Conservation (phyloP, 2,888 invertebrate species). For the Sycophila texana region DNA sequence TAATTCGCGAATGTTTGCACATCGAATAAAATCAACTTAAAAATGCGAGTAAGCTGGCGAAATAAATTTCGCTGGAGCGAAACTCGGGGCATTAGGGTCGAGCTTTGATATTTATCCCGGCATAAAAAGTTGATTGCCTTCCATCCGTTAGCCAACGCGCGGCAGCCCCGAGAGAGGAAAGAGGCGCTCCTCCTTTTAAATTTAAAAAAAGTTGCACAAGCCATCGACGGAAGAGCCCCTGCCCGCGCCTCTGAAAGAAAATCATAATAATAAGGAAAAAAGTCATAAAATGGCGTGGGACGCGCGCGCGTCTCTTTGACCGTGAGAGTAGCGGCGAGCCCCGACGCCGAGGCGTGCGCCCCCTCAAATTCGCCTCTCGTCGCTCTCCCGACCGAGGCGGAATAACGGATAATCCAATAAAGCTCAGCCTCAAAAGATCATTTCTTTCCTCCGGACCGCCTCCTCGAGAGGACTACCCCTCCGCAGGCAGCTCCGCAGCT, state of each 20-base stretch:
- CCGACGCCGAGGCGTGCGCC: not conserved
- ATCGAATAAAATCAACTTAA: too few relatives aligned
- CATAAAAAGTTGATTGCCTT: not conserved
- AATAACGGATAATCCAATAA: conserved; percentile 44
- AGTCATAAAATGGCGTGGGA: not conserved
- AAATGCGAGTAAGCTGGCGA: too few relatives aligned
- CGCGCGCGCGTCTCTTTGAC: conserved; percentile 5
- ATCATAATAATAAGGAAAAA: conserved; percentile 1
- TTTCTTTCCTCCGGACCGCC: conserved; percentile 10
- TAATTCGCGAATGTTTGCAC: too few relatives aligned
- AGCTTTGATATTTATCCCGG: conserved; percentile 3
- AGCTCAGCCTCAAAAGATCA: conserved; percentile 28
- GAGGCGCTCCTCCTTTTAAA: too few relatives aligned
- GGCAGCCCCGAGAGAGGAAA: too few relatives aligned
- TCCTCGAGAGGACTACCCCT: not conserved
- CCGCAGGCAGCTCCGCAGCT: not conserved
- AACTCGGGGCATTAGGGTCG: too few relatives aligned
- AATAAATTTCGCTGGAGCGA: too few relatives aligned
- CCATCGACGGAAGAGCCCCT: not conserved
- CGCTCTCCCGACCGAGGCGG: not conserved
- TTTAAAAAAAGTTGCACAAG: too few relatives aligned
- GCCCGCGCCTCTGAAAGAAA: not conserved
- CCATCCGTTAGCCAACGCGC: conserved; percentile 17
- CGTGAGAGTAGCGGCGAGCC: too few relatives aligned
- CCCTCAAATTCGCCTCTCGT: conserved; percentile 22